phyloP scores from a whole-genome alignment of 2,888 invertebrate species.

The Drosophila setosimentum region DNA sequence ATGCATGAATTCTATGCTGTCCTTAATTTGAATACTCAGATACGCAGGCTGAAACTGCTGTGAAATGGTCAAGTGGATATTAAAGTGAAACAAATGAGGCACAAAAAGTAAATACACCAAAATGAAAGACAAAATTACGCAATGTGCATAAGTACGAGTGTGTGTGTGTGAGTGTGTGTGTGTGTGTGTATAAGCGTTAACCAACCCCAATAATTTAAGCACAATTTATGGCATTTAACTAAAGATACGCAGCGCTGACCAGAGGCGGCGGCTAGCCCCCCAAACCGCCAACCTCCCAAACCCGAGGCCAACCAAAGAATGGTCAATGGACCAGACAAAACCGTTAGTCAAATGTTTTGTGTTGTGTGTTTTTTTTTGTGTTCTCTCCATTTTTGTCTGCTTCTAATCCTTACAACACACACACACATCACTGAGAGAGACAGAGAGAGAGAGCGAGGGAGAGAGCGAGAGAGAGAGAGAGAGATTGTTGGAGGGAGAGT shows the following conservation, averaged over 20 bases:
- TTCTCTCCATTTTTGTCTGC: conserved; percentile 39
- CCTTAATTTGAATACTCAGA: conserved; percentile 9
- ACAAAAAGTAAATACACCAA: conserved; percentile 57
- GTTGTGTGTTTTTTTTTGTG: conserved; percentile 31
- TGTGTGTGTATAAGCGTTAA: conserved; percentile 48
- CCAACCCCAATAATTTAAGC: conserved; percentile 81
- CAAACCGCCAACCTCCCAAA: not conserved
- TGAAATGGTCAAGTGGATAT: conserved; percentile 57
- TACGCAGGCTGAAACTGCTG: conserved; percentile 9
- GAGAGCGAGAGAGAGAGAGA: not conserved
- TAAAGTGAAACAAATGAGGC: conserved; percentile 68
- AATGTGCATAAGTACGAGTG: conserved; percentile 6
- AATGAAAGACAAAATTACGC: conserved; percentile 49
- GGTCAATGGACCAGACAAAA: conserved; percentile 71
- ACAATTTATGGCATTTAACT: conserved; percentile 78
- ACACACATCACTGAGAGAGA: conserved; percentile 31
- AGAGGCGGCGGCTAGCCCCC: conserved; percentile 10
- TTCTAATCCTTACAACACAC: conserved; percentile 69
- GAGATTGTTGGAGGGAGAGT: no score
- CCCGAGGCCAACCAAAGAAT: conserved; percentile 29
- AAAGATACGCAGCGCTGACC: conserved; percentile 70
- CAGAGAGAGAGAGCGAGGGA: conserved; percentile 3
- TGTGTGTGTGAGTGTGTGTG: conserved; percentile 11
- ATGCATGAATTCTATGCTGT: not conserved
- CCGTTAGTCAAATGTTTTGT: conserved; percentile 66